Percentiles rank a stretch among this genome's conserved stretches.
phyloP scores from a whole-genome alignment of 1,140 invertebrate species.

The Drosophila novamexicana region DNA sequence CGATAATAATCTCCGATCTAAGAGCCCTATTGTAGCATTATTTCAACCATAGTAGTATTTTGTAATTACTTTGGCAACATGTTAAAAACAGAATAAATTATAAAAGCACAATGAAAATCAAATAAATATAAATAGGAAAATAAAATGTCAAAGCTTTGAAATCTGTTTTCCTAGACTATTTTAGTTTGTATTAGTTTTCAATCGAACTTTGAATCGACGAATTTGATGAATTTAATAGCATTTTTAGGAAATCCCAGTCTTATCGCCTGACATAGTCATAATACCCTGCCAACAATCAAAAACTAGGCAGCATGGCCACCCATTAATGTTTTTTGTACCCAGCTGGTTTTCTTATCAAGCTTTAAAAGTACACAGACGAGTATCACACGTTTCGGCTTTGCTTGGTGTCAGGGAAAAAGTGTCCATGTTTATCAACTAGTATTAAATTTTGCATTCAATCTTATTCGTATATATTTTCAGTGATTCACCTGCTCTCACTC shows the following conservation, averaged over 20 bases:
- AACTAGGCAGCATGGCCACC: neutral
- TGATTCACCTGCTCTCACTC: constrained; percentile 16
- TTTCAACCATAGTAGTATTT: too few relatives aligned
- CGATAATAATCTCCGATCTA: too few relatives aligned
- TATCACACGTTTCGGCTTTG: constrained; percentile 32
- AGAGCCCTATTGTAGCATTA: too few relatives aligned
- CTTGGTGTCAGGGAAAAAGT: neutral
- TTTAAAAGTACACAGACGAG: neutral
- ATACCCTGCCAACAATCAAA: neutral
- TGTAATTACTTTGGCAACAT: too few relatives aligned
- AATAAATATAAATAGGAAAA: too few relatives aligned
- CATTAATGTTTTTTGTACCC: neutral
- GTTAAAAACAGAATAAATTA: too few relatives aligned
- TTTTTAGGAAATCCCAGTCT: neutral
- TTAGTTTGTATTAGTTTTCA: too few relatives aligned
- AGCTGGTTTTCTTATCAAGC: constrained; percentile 33
- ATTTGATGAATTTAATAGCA: neutral
- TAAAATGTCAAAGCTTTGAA: too few relatives aligned
- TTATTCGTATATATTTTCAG: constrained; percentile 17
- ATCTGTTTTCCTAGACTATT: neutral
- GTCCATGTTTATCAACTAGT: constrained; percentile 1
- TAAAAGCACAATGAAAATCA: too few relatives aligned
- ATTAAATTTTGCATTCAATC: neutral
- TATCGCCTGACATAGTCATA: neutral
- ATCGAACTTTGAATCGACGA: too few relatives aligned